Evolutionary conservation across 2,113 vertebrate genomes (phyloP).

Genomic region (Laticauda colubrina): DNA sequence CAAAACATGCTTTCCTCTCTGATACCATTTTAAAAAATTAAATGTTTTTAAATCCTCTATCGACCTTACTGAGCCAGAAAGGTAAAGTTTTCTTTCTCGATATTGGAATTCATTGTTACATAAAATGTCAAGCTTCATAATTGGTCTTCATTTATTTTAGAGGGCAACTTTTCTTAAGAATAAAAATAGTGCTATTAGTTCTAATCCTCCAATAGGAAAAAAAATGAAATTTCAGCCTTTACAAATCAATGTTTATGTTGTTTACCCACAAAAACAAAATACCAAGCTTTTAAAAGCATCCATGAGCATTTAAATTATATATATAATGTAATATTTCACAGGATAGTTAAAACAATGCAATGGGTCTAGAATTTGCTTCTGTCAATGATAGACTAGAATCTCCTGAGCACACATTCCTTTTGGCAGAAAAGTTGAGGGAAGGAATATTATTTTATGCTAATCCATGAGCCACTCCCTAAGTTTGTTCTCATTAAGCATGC

Average conservation of each 20-base stretch:
- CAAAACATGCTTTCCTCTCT: conserved; percentile 42
- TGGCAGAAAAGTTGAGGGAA: not conserved
- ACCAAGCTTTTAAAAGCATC: conserved; percentile 53
- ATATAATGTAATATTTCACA: not conserved
- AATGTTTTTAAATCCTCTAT: conserved; percentile 57
- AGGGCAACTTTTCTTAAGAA: conserved; percentile 38
- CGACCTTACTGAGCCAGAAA: conserved; percentile 69
- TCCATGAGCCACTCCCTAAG: not conserved
- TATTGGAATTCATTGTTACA: conserved; percentile 62
- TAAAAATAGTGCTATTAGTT: conserved; percentile 44
- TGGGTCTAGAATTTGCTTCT: not conserved
- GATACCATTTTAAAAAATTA: conserved; percentile 25
- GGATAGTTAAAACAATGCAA: not conserved
- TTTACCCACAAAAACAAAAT: conserved; percentile 58
- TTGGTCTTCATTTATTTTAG: conserved; percentile 53
- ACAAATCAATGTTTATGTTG: conserved; percentile 43
- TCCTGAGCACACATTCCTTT: not conserved
- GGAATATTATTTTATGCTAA: not conserved
- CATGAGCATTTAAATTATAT: conserved; percentile 65
- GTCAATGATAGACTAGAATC: not conserved
- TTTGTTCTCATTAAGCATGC: not conserved
- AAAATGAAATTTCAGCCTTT: conserved; percentile 43
- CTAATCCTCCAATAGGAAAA: conserved; percentile 26
- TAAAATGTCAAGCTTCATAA: conserved; percentile 64
- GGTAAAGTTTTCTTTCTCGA: conserved; percentile 63